Evolutionary conservation across 2,888 invertebrate genomes (phyloP).

Genomic region (Ectropis crepuscularia): DNA sequence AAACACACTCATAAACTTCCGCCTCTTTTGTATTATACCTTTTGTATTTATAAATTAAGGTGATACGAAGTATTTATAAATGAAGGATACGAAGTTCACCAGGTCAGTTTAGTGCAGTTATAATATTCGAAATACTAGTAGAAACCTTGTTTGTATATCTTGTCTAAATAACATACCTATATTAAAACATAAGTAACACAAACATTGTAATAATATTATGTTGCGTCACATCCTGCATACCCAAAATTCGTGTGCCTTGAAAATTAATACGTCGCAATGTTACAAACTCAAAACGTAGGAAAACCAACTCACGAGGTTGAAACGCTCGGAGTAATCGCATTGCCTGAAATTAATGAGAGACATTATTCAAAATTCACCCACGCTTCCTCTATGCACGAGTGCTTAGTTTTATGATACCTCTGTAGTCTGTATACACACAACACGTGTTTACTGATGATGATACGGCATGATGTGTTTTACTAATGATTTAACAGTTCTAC

Average conservation of each 20-base stretch:
- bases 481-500: background rate
- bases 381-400: slow-evolving; percentile 8
- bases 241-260: background rate
- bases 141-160: too few relatives aligned
- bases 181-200: too few relatives aligned
- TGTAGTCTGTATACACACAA: slow-evolving; percentile 18
- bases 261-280: too few relatives aligned
- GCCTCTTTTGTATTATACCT: too few relatives aligned
- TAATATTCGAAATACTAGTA: too few relatives aligned
- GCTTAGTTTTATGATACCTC: slow-evolving; percentile 16
- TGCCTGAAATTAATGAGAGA: slow-evolving; percentile 1
- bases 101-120: too few relatives aligned
- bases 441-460: slow-evolving; percentile 19
- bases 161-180: too few relatives aligned
- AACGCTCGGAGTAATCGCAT: slow-evolving; percentile 1
- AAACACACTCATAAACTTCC: too few relatives aligned
- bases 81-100: too few relatives aligned
- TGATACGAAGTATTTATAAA: too few relatives aligned
- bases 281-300: background rate
- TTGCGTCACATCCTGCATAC: background rate
- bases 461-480: slow-evolving; percentile 22
- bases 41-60: too few relatives aligned
- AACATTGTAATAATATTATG: too few relatives aligned
- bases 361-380: slow-evolving; percentile 2
- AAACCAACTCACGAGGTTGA: background rate